phyloP scores from a whole-genome alignment of 1,140 invertebrate species.

The Hypsibius dujardini region DNA sequence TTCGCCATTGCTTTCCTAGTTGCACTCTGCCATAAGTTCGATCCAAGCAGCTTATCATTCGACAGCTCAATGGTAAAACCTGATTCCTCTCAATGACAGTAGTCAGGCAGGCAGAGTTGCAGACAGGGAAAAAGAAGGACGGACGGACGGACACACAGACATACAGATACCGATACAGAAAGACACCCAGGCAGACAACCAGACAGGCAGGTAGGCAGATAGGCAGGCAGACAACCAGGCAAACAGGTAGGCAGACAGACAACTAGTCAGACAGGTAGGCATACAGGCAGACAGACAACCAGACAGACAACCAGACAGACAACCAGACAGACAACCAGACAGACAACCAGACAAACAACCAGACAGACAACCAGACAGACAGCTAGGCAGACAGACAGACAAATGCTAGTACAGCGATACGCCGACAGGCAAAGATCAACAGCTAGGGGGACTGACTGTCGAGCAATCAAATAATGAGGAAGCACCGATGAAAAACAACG shows the following conservation, averaged over 20 bases:
- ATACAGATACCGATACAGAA: background rate
- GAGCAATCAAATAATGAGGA: background rate
- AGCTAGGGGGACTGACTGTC: background rate
- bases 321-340: too few relatives aligned
- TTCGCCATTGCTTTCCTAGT: conserved; percentile 9
- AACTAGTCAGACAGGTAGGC: background rate
- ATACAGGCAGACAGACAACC: too few relatives aligned
- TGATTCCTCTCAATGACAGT: too few relatives aligned
- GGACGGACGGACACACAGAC: too few relatives aligned
- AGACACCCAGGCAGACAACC: background rate
- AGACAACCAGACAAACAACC: too few relatives aligned
- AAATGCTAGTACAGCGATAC: background rate
- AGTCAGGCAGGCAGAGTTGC: too few relatives aligned
- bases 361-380: too few relatives aligned
- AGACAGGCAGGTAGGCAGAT: background rate
- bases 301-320: too few relatives aligned
- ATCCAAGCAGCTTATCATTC: background rate
- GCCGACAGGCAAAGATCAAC: background rate
- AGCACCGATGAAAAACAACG: too few relatives aligned
- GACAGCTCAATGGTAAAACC: background rate
- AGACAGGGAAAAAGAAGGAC: too few relatives aligned
- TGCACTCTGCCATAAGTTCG: background rate
- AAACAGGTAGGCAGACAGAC: background rate
- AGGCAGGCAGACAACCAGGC: background rate
- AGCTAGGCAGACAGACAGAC: background rate